Evolutionary conservation across 2,797 vertebrate species (phyloP), one percentile per base, ranked within the genome.

Genomic region (Paedocypris micromegethes): DNA sequence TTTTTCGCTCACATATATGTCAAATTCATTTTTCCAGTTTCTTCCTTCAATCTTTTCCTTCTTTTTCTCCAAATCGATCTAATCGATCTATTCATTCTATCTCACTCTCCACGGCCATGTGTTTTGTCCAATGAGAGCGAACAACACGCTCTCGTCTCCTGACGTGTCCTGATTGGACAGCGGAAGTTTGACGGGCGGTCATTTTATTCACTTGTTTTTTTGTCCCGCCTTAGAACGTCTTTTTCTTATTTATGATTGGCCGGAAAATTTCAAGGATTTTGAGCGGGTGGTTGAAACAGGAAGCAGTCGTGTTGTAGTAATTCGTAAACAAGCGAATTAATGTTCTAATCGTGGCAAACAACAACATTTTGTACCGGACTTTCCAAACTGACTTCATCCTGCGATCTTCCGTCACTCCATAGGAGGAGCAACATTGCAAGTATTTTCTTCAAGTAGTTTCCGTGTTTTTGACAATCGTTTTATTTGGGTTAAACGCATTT

Each of bases 231-330:
- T 54, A n/a, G 45, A 53, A 40, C 0, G 2, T 0, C 40, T 0
- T 50, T 46, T 45, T 6, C 2, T 41, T 9, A 45, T 3, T 55
- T 50, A 6, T 62, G 62, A 80, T 80, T 80, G 58, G 78, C 60
- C 39, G 49, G 6, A 74, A 42, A 74, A 65, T 79, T 79, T 70
- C 68, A 80, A 72, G 65, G 53, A 72, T 76, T 78, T 78, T 77
- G 76, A 80, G 78, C 78, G 74, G 76, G 76, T 65, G 68, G 42
- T 40, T 64, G 23, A 49, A 51, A 45, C 45, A 66, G 44, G 46
- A 58, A 2, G 41, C 43, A 45, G 9, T 0, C 47, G 7, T 5
- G 7, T 7, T 0, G 40, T 4, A 8, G 7, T n/a, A n/a, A n/a
- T n/a, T n/a, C n/a, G 3, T 1, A 57, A 46, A 4, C 4, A 5